Percentiles rank a stretch among this genome's conserved stretches.
Conservation (phyloP, 2,888 invertebrate species). For the Geophilus truncorum region DNA sequence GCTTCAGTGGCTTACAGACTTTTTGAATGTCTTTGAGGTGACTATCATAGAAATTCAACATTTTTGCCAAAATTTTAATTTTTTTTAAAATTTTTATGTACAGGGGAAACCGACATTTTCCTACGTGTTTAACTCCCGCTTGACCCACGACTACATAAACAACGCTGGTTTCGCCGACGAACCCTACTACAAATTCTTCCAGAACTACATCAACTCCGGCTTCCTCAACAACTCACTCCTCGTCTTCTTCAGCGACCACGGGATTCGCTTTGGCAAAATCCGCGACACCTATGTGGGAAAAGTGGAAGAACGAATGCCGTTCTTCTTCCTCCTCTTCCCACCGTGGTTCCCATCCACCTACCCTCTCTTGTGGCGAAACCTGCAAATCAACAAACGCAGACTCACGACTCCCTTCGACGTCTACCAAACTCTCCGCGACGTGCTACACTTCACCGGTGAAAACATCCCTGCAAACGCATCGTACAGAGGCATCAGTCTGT, state of each 20-base stretch:
- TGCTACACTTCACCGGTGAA: constrained; percentile 53
- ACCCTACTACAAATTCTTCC: constrained; percentile 52
- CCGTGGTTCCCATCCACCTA: constrained; percentile 62
- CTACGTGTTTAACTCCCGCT: constrained; percentile 31
- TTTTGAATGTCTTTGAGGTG: constrained; percentile 32
- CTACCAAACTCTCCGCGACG: constrained; percentile 68
- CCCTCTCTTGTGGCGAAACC: constrained; percentile 59
- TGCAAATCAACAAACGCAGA: constrained; percentile 61
- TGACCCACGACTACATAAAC: constrained; percentile 63
- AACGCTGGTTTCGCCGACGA: constrained; percentile 69
- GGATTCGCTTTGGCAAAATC: constrained; percentile 47
- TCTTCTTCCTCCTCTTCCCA: constrained; percentile 69
- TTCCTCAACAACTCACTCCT: constrained; percentile 39
- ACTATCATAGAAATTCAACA: too few species aligned
- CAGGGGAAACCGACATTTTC: constrained; percentile 28
- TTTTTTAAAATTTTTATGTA: neutral
- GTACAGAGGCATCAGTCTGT: constrained; percentile 66
- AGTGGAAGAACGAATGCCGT: constrained; percentile 81
- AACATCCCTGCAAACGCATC: neutral
- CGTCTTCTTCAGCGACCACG: constrained; percentile 48
- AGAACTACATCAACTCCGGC: constrained; percentile 37
- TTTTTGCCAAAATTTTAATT: too few species aligned
- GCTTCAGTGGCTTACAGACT: constrained; percentile 29
- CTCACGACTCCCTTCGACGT: constrained; percentile 82
- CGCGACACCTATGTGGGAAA: constrained; percentile 54